Evolutionary conservation across 1,140 invertebrate species (phyloP).

Genomic region (Nasonia vitripennis): DNA sequence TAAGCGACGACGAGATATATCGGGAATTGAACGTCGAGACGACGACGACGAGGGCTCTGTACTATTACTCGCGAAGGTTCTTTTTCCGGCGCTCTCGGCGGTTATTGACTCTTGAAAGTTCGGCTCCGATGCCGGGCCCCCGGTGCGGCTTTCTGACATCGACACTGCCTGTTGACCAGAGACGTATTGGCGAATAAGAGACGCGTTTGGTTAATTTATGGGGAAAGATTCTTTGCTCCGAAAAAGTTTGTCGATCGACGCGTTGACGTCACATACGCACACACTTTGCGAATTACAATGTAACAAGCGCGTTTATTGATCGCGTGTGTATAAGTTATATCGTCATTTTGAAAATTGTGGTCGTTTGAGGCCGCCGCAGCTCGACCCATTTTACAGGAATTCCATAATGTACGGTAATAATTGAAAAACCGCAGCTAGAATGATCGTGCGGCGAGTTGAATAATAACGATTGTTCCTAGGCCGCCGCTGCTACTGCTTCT

Average conservation of each 20-base stretch:
- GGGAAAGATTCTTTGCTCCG: neutral
- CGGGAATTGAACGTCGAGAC: slow-evolving; percentile 36
- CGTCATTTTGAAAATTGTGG: neutral
- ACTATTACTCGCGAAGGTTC: neutral
- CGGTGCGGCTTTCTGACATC: neutral
- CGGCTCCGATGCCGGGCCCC: too few relatives aligned
- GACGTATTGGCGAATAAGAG: neutral
- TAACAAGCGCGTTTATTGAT: too few relatives aligned
- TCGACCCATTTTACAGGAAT: slow-evolving; percentile 29
- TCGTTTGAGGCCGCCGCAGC: slow-evolving; percentile 8
- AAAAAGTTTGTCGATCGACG: neutral
- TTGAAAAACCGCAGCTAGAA: slow-evolving; percentile 32
- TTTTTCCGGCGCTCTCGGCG: neutral
- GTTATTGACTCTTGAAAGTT: slow-evolving; percentile 9
- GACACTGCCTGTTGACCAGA: neutral
- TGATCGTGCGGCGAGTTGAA: neutral
- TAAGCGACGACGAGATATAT: neutral
- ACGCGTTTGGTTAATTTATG: neutral
- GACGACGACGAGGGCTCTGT: neutral
- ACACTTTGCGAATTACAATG: neutral
- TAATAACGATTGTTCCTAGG: slow-evolving; percentile 45
- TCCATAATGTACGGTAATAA: slow-evolving; percentile 31
- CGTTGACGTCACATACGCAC: neutral
- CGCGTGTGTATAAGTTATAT: neutral
- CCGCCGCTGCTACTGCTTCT: slow-evolving; percentile 18